These are phyloP conservation scores for Spilogale gracilis DNA, from an alignment of 2,113 vertebrate genomes.

Conservation along the genomic window DNA sequence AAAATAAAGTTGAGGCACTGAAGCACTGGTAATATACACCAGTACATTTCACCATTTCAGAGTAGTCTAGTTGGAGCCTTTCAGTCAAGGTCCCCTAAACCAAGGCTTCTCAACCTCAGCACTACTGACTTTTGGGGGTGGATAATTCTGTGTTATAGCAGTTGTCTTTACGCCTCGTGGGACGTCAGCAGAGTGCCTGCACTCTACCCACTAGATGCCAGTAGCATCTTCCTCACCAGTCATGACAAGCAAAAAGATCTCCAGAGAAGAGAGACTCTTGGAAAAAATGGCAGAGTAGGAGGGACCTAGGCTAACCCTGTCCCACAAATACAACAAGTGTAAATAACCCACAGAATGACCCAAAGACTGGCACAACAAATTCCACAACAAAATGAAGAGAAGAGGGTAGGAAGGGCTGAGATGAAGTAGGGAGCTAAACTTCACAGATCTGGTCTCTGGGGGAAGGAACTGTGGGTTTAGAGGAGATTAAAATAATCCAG, in stretches of 20 bases:
- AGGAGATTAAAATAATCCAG: neutral
- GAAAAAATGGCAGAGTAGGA: neutral
- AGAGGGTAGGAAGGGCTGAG: neutral
- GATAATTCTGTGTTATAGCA: neutral
- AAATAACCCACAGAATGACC: neutral
- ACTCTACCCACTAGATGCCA: neutral
- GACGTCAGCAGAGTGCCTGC: neutral
- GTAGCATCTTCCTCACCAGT: neutral
- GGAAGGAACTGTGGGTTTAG: neutral
- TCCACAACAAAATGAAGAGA: neutral
- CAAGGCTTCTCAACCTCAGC: neutral
- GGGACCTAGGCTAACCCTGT: neutral
- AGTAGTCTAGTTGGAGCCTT: neutral
- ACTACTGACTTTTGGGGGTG: neutral
- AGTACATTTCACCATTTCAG: neutral
- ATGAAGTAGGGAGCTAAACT: neutral
- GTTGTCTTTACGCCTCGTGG: neutral
- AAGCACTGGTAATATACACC: neutral
- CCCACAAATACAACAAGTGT: neutral
- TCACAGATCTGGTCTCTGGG: neutral
- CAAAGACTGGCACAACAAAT: neutral
- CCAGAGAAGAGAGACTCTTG: neutral
- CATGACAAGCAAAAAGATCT: neutral
- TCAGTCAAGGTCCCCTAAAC: neutral
- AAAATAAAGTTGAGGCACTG: neutral